Base-by-base conservation (phyloP, 2,797 vertebrate species). In the Limnodromus scolopaceus region DNA sequence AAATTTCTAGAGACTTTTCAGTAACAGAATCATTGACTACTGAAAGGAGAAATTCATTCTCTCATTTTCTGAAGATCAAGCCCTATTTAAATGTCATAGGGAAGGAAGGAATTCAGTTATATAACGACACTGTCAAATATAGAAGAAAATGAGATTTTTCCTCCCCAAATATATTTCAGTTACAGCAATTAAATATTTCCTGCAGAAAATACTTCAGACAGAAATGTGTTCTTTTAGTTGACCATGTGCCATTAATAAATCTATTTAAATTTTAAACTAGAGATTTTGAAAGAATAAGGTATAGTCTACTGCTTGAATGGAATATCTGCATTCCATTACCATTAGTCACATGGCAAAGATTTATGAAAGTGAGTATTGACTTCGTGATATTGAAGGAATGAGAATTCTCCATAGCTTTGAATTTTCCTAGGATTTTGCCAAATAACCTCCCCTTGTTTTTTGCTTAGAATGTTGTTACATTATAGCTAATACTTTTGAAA, bases 71-170 rank as follows among this genome's bases (percentile, higher is more conserved):
- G 63, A 90, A 84, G 58, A 87, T 77, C 54, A 49, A 49, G 57
- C 20, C 51, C 28, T 82, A 65, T 68, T 94, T 87, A 88, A 94
- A 93, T 91, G 87, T 82, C 74, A 87, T 13, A 45, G 49, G 43
- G 55, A 90, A 89, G 34, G 39, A 66, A 78, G n/a, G 2, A 91
- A 96, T 95, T 86, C 76, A 79, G 41, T 90, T 94, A 65, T 81
- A 61, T 51, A 68, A 78, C 84, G 77, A 55, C 11, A 30, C 34
- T 86, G 61, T 86, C 61, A 87, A 82, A 89, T 87, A 76, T 14
- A 75, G 57, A 72, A 93, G 32, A 83, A 78, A 91, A 70, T 53
- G 9, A 71, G 55, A 27, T 54, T 91, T 89, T 88, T 89, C 48
- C 11, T 78, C 57, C 24, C 25, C 34, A 87, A 86, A 80, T 93